Base-by-base conservation (phyloP, 2,888 invertebrate genomes). In the Laothoe populi region DNA sequence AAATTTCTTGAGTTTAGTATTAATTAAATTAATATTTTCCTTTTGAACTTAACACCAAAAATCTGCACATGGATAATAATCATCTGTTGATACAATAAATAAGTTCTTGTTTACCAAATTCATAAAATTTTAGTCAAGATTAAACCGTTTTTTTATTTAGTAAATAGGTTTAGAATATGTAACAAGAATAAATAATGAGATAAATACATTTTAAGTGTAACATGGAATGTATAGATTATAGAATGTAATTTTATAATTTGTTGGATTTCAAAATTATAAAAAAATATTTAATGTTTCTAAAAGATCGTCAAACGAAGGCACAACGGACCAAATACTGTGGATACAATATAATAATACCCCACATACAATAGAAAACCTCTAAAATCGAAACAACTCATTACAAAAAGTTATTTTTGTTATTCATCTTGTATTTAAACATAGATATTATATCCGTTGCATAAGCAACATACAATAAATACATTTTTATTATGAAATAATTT, bases 261-360 rank as follows among this genome's bases (percentile, higher is more conserved):
- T 57, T 60, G 24, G n/a, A 1, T 46, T 13, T 45, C 46, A 40
- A 62, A 62, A 48, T 26, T 11, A 57, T 59, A 59, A 4, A 24
- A 70, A 63, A 63, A 42, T 65, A 66, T 68, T 63, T 58, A 70
- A 61, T n/a, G 42, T 61, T 49, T 23, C 74, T 75, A 75, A 73
- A 74, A 65, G n/a, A 70, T 69, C 75, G 77, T 77, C 73, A 65
- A 80, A 86, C 79, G 75, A 87, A 86, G 86, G 86, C 86, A 87
- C 87, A 78, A 79, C 74, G 75, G 79, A 84, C 73, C 69, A 75
- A 75, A 74, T 67, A 70, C 60, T 70, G 68, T 68, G 31, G 67
- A 67, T 64, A 61, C 53, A 71, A 64, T 61, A 64, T 53, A 8
- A 31, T 45, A 60, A 58, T 60, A 42, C 58, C 48, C 60, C 57